phyloP scores from a whole-genome alignment of 2,797 vertebrate genomes.

The Etheostoma perlongum region DNA sequence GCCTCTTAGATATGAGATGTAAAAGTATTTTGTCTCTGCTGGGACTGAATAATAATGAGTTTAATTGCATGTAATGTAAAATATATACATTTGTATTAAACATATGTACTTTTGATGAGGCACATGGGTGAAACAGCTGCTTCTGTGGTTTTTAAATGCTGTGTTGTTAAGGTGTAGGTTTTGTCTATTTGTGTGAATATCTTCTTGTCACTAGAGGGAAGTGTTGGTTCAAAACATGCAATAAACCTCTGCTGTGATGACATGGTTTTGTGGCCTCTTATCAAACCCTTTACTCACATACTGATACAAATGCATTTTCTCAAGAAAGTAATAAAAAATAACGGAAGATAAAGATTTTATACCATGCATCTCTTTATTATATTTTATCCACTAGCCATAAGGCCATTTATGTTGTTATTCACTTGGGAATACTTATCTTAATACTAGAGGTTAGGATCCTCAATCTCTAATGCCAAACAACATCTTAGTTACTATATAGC shows the following conservation, averaged over 20 bases:
- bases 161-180: conserved; percentile 31
- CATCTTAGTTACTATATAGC: conserved; percentile 30
- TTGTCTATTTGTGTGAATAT: conserved; percentile 32
- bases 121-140: conserved; percentile 14
- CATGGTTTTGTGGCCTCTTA: conserved; percentile 18
- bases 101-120: conserved; percentile 12
- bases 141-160: conserved; percentile 42
- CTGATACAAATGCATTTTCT: conserved; percentile 19
- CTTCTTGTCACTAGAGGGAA: conserved; percentile 76
- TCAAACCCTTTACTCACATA: conserved; percentile 30
- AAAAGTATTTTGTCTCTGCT: conserved; percentile 8
- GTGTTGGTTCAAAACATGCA: conserved; percentile 60
- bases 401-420: conserved; percentile 11
- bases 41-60: conserved; percentile 29
- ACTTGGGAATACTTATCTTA: background rate
- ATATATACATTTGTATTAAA: conserved; percentile 23
- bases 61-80: conserved; percentile 18
- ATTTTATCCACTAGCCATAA: background rate
- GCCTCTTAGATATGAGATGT: conserved; percentile 32
- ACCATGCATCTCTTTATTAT: conserved; percentile 36
- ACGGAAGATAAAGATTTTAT: conserved; percentile 1
- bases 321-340: conserved; percentile 27
- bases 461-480: conserved; percentile 30
- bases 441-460: conserved; percentile 10
- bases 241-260: conserved; percentile 57